Evolutionary conservation across 2,113 vertebrate genomes (phyloP).

Genomic region (Theristicus caerulescens): DNA sequence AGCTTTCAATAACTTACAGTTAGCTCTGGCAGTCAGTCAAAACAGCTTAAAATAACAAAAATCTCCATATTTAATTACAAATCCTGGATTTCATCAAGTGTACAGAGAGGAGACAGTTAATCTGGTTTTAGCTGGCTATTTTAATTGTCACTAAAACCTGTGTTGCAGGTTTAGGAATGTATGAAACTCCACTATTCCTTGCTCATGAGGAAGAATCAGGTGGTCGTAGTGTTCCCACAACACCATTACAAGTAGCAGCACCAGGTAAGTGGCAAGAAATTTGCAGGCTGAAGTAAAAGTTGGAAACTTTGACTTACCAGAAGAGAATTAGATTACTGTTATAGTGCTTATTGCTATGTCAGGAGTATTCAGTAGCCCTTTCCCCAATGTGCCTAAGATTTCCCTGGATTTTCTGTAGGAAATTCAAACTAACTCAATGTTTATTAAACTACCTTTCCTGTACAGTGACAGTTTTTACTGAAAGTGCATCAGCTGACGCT

Average conservation of each 20-base stretch:
- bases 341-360: not conserved
- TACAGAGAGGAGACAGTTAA: not conserved
- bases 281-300: not conserved
- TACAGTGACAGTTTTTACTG: constrained; percentile 84
- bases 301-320: not conserved
- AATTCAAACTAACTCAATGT: not conserved
- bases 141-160: not conserved
- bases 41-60: not conserved
- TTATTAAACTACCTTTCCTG: not conserved
- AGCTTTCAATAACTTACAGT: not conserved
- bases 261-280: constrained; percentile 75
- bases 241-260: constrained; percentile 84
- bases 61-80: not conserved
- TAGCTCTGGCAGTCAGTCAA: not conserved
- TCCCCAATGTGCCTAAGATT: not conserved
- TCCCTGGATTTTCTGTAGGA: not conserved
- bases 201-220: constrained; percentile 91
- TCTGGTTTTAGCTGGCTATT: not conserved
- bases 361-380: not conserved
- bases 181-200: constrained; percentile 88
- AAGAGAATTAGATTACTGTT: fast-evolving
- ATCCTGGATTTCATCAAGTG: not conserved
- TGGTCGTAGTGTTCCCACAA: constrained; percentile 90
- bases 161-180: constrained; percentile 89
- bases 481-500: constrained; percentile 81